Evolutionary conservation across 2,888 invertebrate genomes (phyloP).

Genomic region (Gymnocheta viridis): DNA sequence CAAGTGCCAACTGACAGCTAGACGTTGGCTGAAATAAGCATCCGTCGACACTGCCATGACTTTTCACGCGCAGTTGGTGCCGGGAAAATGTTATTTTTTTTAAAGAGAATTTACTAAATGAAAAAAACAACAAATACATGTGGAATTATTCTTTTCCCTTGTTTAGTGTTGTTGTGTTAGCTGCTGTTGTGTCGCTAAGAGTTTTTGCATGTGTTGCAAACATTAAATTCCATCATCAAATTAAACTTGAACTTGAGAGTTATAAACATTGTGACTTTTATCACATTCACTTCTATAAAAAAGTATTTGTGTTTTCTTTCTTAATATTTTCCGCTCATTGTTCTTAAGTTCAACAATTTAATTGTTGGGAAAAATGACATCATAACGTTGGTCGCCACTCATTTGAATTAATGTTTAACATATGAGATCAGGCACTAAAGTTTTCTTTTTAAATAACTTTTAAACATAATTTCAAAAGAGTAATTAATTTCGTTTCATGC

Average conservation of each 20-base stretch:
- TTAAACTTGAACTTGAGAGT: conserved; percentile 67
- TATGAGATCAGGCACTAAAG: neutral
- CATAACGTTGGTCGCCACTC: conserved; percentile 44
- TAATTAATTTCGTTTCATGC: no score
- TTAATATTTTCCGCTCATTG: conserved; percentile 26
- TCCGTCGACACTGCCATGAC: conserved; percentile 35
- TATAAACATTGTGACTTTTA: conserved; percentile 53
- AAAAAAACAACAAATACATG: conserved; percentile 32
- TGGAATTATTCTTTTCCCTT: neutral
- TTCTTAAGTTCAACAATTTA: conserved; percentile 46
- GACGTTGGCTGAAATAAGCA: conserved; percentile 29
- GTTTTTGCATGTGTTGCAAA: conserved; percentile 45
- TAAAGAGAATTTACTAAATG: conserved; percentile 33
- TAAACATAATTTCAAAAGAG: neutral
- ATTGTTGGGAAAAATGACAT: conserved; percentile 47
- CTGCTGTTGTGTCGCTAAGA: conserved; percentile 18
- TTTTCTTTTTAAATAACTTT: neutral
- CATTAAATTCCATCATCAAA: conserved; percentile 47
- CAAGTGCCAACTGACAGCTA: conserved; percentile 63
- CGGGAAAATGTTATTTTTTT: conserved; percentile 32
- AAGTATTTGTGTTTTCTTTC: conserved; percentile 29
- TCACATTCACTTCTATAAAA: conserved; percentile 31
- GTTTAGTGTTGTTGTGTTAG: neutral
- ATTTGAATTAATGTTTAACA: no score
- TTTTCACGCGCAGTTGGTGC: conserved; percentile 39